Conservation (phyloP, 2,797 vertebrate species). For the Amniataba percoides region DNA sequence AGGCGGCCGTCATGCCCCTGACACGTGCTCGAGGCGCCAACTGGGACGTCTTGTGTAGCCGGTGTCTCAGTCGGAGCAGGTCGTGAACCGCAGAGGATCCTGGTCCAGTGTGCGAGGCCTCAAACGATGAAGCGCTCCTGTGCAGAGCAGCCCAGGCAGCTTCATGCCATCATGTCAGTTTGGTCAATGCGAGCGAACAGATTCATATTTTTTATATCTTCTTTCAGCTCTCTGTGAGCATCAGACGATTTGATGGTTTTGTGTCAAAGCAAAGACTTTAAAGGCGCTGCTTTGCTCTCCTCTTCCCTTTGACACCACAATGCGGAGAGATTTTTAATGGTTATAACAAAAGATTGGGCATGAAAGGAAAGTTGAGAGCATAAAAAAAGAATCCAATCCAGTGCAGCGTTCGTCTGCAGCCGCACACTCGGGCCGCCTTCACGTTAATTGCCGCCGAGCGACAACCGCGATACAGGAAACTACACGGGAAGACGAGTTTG, state of each 20-base stretch:
- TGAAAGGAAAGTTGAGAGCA: neutral
- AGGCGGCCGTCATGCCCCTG: neutral
- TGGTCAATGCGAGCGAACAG: constrained; percentile 50
- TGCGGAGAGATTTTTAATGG: constrained; percentile 10
- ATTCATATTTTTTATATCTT: constrained; percentile 42
- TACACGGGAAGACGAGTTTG: neutral
- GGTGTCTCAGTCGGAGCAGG: constrained; percentile 35
- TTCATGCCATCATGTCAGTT: constrained; percentile 54
- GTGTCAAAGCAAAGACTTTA: constrained; percentile 50
- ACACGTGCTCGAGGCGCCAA: constrained; percentile 10
- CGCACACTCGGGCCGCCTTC: neutral
- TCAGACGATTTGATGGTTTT: constrained; percentile 57
- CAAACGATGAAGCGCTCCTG: constrained; percentile 54
- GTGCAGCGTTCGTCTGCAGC: neutral
- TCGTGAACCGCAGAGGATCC: constrained; percentile 37
- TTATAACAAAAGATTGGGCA: constrained; percentile 1
- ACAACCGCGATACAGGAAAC: neutral
- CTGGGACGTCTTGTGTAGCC: constrained; percentile 9
- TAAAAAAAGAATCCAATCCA: neutral
- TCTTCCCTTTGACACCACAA: constrained; percentile 18
- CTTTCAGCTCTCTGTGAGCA: constrained; percentile 41
- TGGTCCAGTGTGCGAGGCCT: constrained; percentile 32
- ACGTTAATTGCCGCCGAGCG: constrained; percentile 3
- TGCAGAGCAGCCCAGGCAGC: constrained; percentile 13
- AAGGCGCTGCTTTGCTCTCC: constrained; percentile 33